phyloP scores from a whole-genome alignment of 2,797 vertebrate species.

The Coregonus suidteri region DNA sequence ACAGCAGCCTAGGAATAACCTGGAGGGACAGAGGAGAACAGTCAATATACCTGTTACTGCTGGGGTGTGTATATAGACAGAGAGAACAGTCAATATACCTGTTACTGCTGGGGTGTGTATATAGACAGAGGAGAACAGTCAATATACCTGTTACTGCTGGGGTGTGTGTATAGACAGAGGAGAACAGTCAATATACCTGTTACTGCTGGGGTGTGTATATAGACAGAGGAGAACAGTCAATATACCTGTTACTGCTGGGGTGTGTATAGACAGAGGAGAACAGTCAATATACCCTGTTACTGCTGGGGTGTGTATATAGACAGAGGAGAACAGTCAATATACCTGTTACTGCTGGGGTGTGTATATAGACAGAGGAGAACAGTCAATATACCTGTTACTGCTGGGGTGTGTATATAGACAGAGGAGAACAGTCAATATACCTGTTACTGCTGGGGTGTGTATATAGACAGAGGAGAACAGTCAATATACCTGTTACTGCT shows the following conservation, averaged over 20 bases:
- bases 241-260: neutral
- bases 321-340: neutral
- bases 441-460: neutral
- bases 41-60: neutral
- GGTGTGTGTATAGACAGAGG: no score
- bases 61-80: neutral
- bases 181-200: neutral
- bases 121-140: neutral
- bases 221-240: neutral
- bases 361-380: no score
- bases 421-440: neutral
- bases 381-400: neutral
- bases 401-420: no score
- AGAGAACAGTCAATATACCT: neutral
- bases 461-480: neutral
- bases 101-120: no score
- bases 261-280: no score
- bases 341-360: neutral
- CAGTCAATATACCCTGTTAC: neutral
- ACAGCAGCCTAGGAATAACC: slow-evolving; percentile 84
- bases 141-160: neutral
- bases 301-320: no score
- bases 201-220: no score
- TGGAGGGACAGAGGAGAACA: slow-evolving; percentile 48
- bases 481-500: neutral